Base-by-base conservation (phyloP, 2,797 vertebrate species). In the Periparus ater region DNA sequence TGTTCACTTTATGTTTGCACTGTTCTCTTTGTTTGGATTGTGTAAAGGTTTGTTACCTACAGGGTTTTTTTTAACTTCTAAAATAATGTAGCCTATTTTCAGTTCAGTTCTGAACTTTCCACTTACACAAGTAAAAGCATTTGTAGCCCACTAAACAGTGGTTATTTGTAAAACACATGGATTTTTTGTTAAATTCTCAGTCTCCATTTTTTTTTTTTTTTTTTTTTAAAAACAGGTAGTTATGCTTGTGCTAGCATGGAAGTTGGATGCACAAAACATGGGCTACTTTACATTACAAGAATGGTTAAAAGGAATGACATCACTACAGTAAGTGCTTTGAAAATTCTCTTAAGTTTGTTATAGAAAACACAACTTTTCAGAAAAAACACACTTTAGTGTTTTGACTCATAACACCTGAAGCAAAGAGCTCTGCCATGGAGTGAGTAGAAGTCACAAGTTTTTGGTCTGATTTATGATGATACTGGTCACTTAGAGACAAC, bases 191-290 rank as follows among this genome's bases (percentile, higher is more conserved):
- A 55, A 70, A 63, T 38, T 62, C 65, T 65, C 38, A 38, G 7
- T 75, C 34, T 68, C 45, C 0, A 0, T 34, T 73, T 68, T 70
- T 40, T 42, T 42, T 70, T 40, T 42, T 42, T 57, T 84, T 76
- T 72, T 29, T 29, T 81, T 40, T 91, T 89, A 91, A 95, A 82
- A 91, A 95, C 97, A 99, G 99, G 99, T 99, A 97, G 99, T 99
- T 97, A 99, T 99, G 99, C 98, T 99, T 96, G 99, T 99, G 88
- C 97, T 99, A 86, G 99, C 99, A 36, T 99, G 99, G 99, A 99
- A 99, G 97, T 97, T 99, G 97, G 99, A 99, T 97, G 99, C 99
- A 91, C 99, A 99, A 97, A 99, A 99, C 96, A 99, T 99, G 99
- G 99, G 99, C 58, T 99, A 99, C 97, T 99, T 99, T 96, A 99